These are phyloP conservation scores for Pteropus rufus DNA, from an alignment of 2,797 vertebrate genomes.

Conservation along the genomic window DNA sequence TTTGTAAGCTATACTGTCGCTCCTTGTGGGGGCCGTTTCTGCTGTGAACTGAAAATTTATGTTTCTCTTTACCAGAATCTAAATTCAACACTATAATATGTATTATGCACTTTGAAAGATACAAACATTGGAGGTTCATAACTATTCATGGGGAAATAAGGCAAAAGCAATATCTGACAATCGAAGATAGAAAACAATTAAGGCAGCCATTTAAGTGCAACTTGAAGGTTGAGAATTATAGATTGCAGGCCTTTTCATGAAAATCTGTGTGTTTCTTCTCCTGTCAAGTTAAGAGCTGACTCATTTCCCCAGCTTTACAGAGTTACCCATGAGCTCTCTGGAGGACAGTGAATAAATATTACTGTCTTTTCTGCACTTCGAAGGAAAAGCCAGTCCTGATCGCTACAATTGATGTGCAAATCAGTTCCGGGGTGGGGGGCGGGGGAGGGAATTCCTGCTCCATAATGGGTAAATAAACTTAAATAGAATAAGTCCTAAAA, in stretches of 20 bases:
- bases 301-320: conserved; percentile 18
- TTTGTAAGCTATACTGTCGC: background rate
- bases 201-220: background rate
- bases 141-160: conserved; percentile 29
- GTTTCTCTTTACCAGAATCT: background rate
- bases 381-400: background rate
- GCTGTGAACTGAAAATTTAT: conserved; percentile 15
- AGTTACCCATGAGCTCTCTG: background rate
- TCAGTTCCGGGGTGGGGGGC: background rate
- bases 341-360: background rate
- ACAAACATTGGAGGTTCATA: background rate
- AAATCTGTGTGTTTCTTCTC: conserved; percentile 14
- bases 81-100: background rate
- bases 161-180: background rate
- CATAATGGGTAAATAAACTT: background rate
- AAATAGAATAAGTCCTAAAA: background rate
- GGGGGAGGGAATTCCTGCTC: background rate
- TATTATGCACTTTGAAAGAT: background rate
- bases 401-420: background rate
- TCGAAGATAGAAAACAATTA: conserved; percentile 38
- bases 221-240: background rate
- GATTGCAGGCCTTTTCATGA: background rate
- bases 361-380: background rate
- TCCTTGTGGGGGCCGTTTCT: background rate
- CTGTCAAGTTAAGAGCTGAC: background rate